Evolutionary conservation across 2,113 vertebrate species (phyloP), one percentile per base, ranked within the genome.

Genomic region (Oncorhynchus keta): DNA sequence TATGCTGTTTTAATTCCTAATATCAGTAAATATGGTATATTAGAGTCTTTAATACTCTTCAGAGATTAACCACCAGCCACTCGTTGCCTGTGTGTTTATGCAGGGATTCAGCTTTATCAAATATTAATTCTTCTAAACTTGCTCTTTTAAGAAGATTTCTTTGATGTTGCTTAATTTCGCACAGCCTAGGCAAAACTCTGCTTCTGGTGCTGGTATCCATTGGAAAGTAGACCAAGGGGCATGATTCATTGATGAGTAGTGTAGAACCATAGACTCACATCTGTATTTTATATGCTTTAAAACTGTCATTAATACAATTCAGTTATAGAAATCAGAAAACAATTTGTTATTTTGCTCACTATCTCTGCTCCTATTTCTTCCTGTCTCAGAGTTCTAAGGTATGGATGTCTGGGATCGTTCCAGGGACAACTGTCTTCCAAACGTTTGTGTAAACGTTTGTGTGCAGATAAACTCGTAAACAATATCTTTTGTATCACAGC

Each of bases 101-200:
- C 87, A 83, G 84, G 78, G 74, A 80, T 88, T 85, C 85, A 84
- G 83, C 87, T 68, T 88, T 76, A 91, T 92, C 89, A 92, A 92
- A 91, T 92, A 92, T 92, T 92, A 87, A 92, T 92, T 88, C 45
- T 84, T 83, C 85, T 91, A 92, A 92, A 92, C 88, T 92, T 88
- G 86, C 90, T 89, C 91, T 91, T 89, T 92, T 90, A 91, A 88
- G 85, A 86, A 83, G 72, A 79, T 76, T 82, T 87, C 90, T 92
- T 92, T 92, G 89, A 92, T 92, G 89, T 92, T 82, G 85, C 79
- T 91, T 89, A 91, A 88, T 91, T 91, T 91, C 87, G 85, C 79
- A 88, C 80, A 49, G 76, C 84, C 86, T 85, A 87, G 88, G 89
- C 90, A 92, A 85, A 89, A 86, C 86, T 84, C 81, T 80, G 81